Percentiles rank a stretch among this genome's conserved stretches.
Evolutionary conservation across 2,888 invertebrate species (phyloP).

Genomic region (Cyclophora punctaria): DNA sequence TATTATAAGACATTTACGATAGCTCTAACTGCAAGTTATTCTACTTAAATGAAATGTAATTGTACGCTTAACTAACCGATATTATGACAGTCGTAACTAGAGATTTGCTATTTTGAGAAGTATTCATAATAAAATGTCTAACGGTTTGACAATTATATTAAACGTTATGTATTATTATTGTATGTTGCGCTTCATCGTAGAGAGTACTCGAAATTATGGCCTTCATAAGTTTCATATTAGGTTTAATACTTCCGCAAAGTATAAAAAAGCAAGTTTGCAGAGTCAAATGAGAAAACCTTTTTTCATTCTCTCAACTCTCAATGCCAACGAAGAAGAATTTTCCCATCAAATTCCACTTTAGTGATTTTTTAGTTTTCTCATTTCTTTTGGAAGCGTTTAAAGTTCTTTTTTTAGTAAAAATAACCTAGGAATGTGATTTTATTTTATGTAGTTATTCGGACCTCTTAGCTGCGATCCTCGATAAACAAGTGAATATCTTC

Average conservation of each 20-base stretch:
- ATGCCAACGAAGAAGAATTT: slow-evolving; percentile 6
- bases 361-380: neutral
- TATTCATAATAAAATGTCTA: no score
- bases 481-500: slow-evolving; percentile 50
- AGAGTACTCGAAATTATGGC: no score
- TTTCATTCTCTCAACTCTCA: slow-evolving; percentile 3
- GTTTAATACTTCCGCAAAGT: no score
- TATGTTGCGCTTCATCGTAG: no score
- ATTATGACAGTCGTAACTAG: no score
- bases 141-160: no score
- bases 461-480: slow-evolving; percentile 38
- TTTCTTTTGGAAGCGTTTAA: slow-evolving; percentile 8
- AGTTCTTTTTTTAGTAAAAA: slow-evolving; percentile 24
- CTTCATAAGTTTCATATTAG: no score
- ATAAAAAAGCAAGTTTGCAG: no score
- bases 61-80: no score
- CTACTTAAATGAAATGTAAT: slow-evolving; percentile 20
- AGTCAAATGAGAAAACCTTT: neutral
- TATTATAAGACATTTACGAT: slow-evolving; percentile 41
- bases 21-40: slow-evolving; percentile 38
- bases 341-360: slow-evolving; percentile 7
- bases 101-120: no score
- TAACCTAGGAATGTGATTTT: slow-evolving; percentile 33
- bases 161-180: no score
- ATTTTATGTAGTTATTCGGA: slow-evolving; percentile 40